These are phyloP conservation scores for Meloidogyne floridensis DNA, from an alignment of 1,140 invertebrate genomes.

Conservation along the genomic window DNA sequence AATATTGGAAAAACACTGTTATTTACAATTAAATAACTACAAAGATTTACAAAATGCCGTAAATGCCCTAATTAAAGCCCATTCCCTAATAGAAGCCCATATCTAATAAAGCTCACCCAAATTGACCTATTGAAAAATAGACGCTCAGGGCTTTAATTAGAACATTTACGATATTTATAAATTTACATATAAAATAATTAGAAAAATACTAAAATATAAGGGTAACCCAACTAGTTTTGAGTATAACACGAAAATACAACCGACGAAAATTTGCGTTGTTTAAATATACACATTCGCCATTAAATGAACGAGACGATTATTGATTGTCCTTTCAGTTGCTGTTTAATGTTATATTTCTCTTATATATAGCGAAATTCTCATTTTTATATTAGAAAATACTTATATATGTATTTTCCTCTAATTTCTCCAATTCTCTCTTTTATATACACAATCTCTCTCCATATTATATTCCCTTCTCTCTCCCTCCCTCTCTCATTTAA, in stretches of 20 bases:
- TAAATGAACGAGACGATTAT: constrained; percentile 6
- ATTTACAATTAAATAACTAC: too few species aligned
- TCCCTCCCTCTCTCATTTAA: not conserved
- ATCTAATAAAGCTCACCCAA: too few species aligned
- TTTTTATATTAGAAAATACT: not conserved
- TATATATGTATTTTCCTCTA: not conserved
- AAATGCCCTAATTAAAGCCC: too few species aligned
- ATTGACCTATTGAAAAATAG: too few species aligned
- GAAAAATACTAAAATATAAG: too few species aligned
- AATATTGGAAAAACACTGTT: too few species aligned
- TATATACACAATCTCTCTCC: not conserved
- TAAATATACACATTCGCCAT: not conserved
- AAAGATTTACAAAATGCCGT: too few species aligned
- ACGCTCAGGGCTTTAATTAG: too few species aligned
- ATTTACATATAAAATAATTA: too few species aligned
- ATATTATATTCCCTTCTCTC: not conserved
- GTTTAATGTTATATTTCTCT: not conserved
- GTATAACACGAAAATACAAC: constrained; percentile 6
- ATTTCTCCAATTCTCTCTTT: not conserved
- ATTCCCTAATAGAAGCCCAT: too few species aligned
- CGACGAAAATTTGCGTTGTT: not conserved
- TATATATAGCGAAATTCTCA: not conserved
- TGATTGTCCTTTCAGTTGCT: constrained; percentile 1
- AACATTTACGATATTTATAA: too few species aligned
- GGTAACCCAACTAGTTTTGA: not conserved